Base-by-base conservation (phyloP, 2,797 vertebrate species). In the Cuculus canorus region DNA sequence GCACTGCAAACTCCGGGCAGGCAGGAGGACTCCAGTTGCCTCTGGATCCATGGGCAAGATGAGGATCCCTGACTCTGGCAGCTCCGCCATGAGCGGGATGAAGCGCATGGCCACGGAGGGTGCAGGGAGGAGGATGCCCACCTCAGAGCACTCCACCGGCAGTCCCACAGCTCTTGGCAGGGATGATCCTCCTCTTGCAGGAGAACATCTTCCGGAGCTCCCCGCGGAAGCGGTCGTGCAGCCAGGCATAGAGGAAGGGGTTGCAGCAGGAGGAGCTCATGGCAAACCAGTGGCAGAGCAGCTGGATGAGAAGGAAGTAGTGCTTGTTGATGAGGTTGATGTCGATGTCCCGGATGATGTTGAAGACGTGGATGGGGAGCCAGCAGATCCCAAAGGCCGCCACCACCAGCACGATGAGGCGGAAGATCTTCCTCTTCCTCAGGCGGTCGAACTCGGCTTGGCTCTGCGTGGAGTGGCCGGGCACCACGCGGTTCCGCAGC, bases 231-330 rank as follows among this genome's bases (percentile, higher is more conserved):
- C 98, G 98, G 94, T 98, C 98, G 2, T 99, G 99, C 64, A 99
- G 97, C 99, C 99, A 99, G 56, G 98, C 99, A 2, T 99, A 99
- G 68, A 99, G 97, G 97, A 99, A 99, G 3, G 98, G 99, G 95
- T 99, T 99, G 82, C 98, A 99, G 97, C 99, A 99, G 66, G 98
- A 98, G 0, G 99, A 99, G 95, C 98, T 99, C 99, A 99, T 99
- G 23, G 98, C 98, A 3, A 98, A 98, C 96, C 98, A 98, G 96
- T 99, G 98, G 82, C 99, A 99, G 50, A 99, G 97, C 90, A 99
- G 97, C 97, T 99, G 99, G 70, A 99, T 98, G 76, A 99, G 98
- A 92, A 99, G 96, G 76, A 99, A 99, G 95, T 98, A 99, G 59
- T 96, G 98, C 97, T 99, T 99, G 87, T 98, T 97, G 17, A 99